Percentiles rank a stretch among this genome's conserved stretches.
Evolutionary conservation across 2,888 invertebrate genomes (phyloP).

Genomic region (Andrena haemorrhoa): DNA sequence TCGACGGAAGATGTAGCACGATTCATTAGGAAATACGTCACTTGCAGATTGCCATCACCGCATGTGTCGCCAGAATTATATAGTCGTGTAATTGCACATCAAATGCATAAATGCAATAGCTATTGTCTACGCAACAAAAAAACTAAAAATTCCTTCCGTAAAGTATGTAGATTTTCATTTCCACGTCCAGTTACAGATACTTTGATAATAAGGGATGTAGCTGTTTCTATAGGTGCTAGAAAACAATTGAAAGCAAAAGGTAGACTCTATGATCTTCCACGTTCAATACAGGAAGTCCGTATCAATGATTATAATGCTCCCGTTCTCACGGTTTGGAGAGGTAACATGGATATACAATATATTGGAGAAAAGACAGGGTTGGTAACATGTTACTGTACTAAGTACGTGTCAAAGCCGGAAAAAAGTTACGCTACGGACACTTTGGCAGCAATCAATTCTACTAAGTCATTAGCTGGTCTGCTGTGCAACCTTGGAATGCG

Average conservation of each 20-base stretch:
- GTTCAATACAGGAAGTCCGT: slow-evolving; percentile 56
- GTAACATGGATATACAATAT: no score
- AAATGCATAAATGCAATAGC: no score
- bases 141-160: slow-evolving; percentile 35
- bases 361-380: no score
- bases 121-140: no score
- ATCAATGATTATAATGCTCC: slow-evolving; percentile 76
- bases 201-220: slow-evolving; percentile 51
- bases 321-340: slow-evolving; percentile 25
- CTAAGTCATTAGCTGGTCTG: slow-evolving; percentile 69
- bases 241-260: slow-evolving; percentile 66
- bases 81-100: no score
- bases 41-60: slow-evolving; percentile 66
- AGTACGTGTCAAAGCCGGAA: slow-evolving; percentile 46
- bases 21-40: slow-evolving; percentile 71
- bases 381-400: slow-evolving; percentile 68
- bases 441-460: slow-evolving; percentile 38
- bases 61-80: slow-evolving; percentile 13
- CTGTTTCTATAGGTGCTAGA: slow-evolving; percentile 65
- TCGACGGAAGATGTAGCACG: slow-evolving; percentile 68
- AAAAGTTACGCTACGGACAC: slow-evolving; percentile 24
- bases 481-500: slow-evolving; percentile 74
- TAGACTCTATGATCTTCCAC: slow-evolving; percentile 73
- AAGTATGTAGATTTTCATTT: slow-evolving; percentile 73
- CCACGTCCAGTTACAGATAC: slow-evolving; percentile 66